Evolutionary conservation across 64 coral and sea anemone species (phyloP), one percentile per base, ranked within the genome.

Genomic region (Exaiptasia diaphana): DNA sequence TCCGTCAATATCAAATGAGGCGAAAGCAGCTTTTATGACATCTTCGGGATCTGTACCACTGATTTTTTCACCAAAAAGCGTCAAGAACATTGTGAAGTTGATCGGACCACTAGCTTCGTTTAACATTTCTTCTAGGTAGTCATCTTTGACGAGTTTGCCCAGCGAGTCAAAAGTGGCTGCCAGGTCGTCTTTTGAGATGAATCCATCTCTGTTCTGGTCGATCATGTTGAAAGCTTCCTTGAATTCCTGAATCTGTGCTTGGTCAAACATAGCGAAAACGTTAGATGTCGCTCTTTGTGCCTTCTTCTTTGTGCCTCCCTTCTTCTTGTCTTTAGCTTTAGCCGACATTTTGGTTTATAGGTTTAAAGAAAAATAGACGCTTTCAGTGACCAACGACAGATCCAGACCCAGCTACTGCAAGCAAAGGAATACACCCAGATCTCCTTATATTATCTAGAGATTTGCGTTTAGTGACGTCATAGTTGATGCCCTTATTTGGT

Each of bases 31-130:
- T 25, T 61, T 44, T 22, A 87, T 87, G 60, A 87, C 75, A 53
- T 87, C 84, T 33, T 87, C 84, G 17, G 84, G 84, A 17, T 87
- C 84, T 0, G 84, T 87, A 17, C 84, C 84, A 58, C 75, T 87
- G 3, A 87, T 74, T 64, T 87, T 87, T 32, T 87, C 84, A 4
- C 84, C 84, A 63, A 87, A 77, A 15, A 87, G 27, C 36, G 84
- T 87, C 43, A 87, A 46, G 57, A 87, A 87, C 84, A 87, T 87
- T 33, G 84, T 87, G 46, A 87, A 87, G 62, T 87, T 87, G 8
- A 87, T 21, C 0, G 84, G 84, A 4, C 84, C 84, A 29, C 72
- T 43, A 5, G 84, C 84, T 65, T 87, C 84, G 30, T 37, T 35
- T 2, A 87, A 45, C 84, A 87, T 87, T 0, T 87, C 73, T 0